These are phyloP conservation scores for Burhinus bistriatus DNA, from an alignment of 2,113 vertebrate genomes.

Conservation along the genomic window DNA sequence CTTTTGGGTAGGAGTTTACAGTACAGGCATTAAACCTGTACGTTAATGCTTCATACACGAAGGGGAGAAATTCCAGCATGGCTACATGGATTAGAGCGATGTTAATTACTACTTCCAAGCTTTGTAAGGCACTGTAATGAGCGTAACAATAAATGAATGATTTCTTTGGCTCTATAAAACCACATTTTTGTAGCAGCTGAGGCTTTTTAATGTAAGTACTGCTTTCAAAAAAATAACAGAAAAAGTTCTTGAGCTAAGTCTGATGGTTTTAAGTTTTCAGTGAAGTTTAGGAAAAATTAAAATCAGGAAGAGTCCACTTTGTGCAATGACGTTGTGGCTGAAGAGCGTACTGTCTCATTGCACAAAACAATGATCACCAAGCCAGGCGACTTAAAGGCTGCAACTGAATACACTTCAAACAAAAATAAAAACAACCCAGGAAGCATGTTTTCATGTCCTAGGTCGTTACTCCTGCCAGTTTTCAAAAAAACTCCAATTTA, in stretches of 20 bases:
- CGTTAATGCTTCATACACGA: not conserved
- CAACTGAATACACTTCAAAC: not conserved
- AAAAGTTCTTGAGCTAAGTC: not conserved
- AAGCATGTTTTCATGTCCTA: not conserved
- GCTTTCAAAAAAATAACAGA: not conserved
- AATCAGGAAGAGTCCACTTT: not conserved
- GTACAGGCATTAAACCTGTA: not conserved
- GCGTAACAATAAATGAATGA: not conserved
- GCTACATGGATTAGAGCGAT: not conserved
- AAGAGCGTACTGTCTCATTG: not conserved
- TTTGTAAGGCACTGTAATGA: not conserved
- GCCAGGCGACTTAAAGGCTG: not conserved
- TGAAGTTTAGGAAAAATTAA: not conserved
- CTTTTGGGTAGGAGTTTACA: not conserved
- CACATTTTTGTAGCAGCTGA: not conserved
- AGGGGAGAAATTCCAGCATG: not conserved
- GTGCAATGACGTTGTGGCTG: not conserved
- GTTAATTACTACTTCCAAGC: not conserved
- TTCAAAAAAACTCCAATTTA: not conserved
- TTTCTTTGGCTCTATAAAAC: not conserved
- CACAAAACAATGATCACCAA: not conserved
- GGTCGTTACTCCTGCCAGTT: not conserved
- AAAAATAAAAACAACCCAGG: not conserved
- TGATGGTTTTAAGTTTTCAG: not conserved
- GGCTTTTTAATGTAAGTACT: not conserved